phyloP scores from a whole-genome alignment of 2,888 invertebrate species.

The Pyrgus malvae region DNA sequence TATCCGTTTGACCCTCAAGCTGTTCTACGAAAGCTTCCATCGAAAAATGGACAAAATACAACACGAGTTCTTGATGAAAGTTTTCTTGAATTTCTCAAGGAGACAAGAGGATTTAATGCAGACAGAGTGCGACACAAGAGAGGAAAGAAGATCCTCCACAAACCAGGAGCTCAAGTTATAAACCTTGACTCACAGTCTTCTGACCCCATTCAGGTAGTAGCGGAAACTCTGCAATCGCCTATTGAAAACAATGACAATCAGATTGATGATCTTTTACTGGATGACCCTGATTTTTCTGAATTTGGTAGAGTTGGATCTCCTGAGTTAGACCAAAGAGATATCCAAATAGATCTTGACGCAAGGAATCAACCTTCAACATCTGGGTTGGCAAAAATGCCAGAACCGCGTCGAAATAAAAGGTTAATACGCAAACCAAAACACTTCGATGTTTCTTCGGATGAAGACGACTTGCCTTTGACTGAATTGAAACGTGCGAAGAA shows the following conservation, averaged over 20 bases:
- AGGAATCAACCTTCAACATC: background rate
- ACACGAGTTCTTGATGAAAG: too few relatives aligned
- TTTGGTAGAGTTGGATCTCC: background rate
- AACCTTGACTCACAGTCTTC: background rate
- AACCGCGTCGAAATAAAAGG: background rate
- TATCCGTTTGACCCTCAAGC: too few relatives aligned
- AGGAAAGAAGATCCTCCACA: conserved; percentile 14
- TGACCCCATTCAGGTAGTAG: background rate
- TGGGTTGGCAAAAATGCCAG: background rate
- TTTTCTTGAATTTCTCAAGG: conserved; percentile 16
- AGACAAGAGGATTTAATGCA: conserved; percentile 13
- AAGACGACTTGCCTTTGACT: background rate
- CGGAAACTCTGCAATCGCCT: background rate
- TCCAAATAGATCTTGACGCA: background rate
- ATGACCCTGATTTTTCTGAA: background rate
- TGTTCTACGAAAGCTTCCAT: background rate
- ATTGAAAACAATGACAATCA: background rate
- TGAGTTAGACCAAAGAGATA: background rate
- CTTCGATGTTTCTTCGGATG: too few relatives aligned
- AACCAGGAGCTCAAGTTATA: background rate
- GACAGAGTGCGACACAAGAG: conserved; percentile 12
- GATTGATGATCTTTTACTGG: background rate
- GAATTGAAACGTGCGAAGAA: background rate
- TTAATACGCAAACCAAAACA: background rate
- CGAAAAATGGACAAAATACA: conserved; percentile 2